Evolutionary conservation across 2,113 vertebrate genomes (phyloP).

Genomic region (Desmodus rotundus): DNA sequence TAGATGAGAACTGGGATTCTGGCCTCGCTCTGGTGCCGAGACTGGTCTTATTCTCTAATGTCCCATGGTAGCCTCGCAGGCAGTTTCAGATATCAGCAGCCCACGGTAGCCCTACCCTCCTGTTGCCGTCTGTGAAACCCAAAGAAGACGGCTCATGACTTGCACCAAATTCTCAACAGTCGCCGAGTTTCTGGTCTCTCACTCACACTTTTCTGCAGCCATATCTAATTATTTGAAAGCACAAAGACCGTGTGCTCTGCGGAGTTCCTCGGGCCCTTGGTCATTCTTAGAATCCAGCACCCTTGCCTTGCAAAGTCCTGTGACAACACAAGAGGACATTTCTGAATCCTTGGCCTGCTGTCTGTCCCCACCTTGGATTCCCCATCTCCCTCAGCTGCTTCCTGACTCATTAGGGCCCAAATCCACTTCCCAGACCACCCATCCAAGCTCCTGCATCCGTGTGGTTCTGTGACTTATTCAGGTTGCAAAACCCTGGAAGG

Average conservation of each 20-base stretch:
- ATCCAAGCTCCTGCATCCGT: neutral
- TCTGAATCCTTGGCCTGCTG: neutral
- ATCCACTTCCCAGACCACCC: neutral
- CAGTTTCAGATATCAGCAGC: neutral
- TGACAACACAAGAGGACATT: neutral
- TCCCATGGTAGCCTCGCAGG: neutral
- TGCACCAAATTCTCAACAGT: neutral
- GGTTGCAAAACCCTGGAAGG: neutral
- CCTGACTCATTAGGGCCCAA: neutral
- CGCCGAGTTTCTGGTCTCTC: neutral
- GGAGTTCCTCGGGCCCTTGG: neutral
- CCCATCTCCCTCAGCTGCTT: neutral
- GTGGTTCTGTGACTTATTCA: neutral
- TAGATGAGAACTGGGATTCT: neutral
- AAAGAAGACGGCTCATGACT: neutral
- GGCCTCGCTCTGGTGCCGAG: neutral
- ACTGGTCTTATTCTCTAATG: neutral
- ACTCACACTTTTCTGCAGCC: neutral
- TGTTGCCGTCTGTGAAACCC: neutral
- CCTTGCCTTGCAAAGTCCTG: neutral
- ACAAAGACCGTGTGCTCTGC: accelerated
- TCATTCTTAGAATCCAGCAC: neutral
- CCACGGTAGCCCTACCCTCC: neutral
- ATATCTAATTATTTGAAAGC: neutral
- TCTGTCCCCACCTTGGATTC: neutral